These are phyloP conservation scores for Chymomyza procnemis DNA, from an alignment of 2,888 invertebrate species.

Conservation along the genomic window DNA sequence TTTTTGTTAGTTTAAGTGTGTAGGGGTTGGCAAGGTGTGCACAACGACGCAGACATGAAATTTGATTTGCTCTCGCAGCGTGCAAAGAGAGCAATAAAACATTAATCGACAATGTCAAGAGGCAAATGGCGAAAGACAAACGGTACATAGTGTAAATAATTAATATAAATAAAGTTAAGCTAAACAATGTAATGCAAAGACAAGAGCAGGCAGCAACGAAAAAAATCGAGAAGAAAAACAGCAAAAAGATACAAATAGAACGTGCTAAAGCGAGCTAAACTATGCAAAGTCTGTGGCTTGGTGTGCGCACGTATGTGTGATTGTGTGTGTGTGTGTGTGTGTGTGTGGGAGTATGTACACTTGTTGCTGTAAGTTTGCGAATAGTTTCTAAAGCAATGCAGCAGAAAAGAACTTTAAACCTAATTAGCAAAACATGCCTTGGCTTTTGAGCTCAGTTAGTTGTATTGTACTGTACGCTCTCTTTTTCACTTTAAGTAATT, in stretches of 20 bases:
- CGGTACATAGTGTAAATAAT: neutral
- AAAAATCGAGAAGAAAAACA: neutral
- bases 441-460: too few relatives aligned
- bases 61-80: neutral
- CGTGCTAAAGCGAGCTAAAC: neutral
- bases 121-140: neutral
- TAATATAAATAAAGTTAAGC: neutral
- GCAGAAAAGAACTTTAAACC: too few relatives aligned
- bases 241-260: neutral
- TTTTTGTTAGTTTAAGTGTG: neutral
- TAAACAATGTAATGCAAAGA: neutral
- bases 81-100: neutral
- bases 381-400: too few relatives aligned
- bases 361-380: too few relatives aligned
- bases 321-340: neutral
- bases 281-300: neutral
- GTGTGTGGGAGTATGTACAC: too few relatives aligned
- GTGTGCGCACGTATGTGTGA: too few relatives aligned
- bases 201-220: neutral
- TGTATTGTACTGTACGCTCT: too few relatives aligned
- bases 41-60: neutral
- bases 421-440: too few relatives aligned
- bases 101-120: neutral
- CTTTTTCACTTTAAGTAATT: too few relatives aligned
- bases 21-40: neutral